Percentiles rank a stretch among this genome's conserved stretches.
Evolutionary conservation across 2,113 vertebrate genomes (phyloP).

Genomic region (Cariama cristata): DNA sequence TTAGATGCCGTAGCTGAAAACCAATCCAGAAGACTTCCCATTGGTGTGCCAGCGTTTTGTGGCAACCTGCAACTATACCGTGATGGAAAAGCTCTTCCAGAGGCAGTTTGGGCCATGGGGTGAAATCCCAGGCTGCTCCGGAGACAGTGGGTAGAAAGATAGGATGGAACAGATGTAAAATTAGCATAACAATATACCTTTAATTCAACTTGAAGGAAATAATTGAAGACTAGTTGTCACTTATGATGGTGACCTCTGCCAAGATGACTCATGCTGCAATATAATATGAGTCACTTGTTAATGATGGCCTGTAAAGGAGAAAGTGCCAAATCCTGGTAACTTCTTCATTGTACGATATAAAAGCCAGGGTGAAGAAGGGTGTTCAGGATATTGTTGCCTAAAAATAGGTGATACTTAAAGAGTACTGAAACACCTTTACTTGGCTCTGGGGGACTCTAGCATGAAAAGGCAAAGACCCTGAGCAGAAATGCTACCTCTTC

Average conservation of each 20-base stretch:
- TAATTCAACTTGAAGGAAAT: conserved; percentile 59
- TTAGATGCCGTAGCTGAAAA: neutral
- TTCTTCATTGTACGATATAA: neutral
- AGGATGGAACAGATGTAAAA: conserved; percentile 13
- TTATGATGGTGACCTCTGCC: conserved; percentile 52
- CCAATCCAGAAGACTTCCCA: neutral
- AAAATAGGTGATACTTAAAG: neutral
- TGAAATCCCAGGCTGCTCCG: conserved; percentile 12
- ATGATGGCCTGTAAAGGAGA: conserved; percentile 41
- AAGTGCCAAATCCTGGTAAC: neutral
- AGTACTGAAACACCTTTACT: neutral
- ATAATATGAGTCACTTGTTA: conserved; percentile 61
- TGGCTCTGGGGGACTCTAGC: neutral
- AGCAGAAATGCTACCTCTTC: neutral
- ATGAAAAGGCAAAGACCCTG: neutral
- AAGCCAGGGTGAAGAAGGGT: neutral
- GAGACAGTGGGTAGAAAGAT: neutral
- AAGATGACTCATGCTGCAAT: conserved; percentile 52
- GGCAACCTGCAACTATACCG: neutral
- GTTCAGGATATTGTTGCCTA: neutral
- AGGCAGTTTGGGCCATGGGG: neutral
- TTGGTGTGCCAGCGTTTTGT: neutral
- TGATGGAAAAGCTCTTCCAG: neutral
- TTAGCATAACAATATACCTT: conserved; percentile 57
- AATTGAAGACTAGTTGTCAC: conserved; percentile 47